A percentile compares a stretch with the other conserved stretches of the same genome.
These are phyloP conservation scores for Stictocephala bisonia DNA, from an alignment of 2,888 invertebrate species.

Conservation along the genomic window DNA sequence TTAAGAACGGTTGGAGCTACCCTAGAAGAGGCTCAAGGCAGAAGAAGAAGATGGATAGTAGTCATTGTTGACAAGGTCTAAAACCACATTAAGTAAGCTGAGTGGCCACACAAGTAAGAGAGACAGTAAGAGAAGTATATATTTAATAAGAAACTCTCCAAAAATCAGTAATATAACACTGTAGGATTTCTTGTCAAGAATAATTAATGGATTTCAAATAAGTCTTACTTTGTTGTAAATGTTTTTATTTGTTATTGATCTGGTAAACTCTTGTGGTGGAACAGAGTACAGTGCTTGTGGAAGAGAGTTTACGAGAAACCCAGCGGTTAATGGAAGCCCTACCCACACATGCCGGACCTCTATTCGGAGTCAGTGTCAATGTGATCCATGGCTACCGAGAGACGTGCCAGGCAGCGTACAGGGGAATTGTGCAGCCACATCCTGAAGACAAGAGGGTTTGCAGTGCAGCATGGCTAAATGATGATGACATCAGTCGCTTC, in stretches of 20 bases:
- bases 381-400: constrained; percentile 79
- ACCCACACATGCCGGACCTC: constrained; percentile 79
- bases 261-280: neutral
- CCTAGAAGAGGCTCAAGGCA: too few species aligned
- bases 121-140: too few species aligned
- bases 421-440: constrained; percentile 81
- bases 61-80: too few species aligned
- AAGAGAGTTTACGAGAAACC: constrained; percentile 75
- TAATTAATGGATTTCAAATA: too few species aligned
- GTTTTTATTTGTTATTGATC: neutral
- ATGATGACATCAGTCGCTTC: constrained; percentile 94
- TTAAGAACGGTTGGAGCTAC: too few species aligned
- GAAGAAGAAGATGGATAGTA: too few species aligned
- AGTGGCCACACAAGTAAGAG: too few species aligned
- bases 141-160: too few species aligned
- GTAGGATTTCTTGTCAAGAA: too few species aligned
- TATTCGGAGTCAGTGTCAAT: constrained; percentile 78
- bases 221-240: neutral
- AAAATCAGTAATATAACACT: too few species aligned
- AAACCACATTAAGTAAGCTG: too few species aligned
- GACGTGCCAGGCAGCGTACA: constrained; percentile 79
- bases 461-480: constrained; percentile 90
- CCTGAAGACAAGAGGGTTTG: constrained; percentile 82
- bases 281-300: constrained; percentile 79
- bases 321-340: constrained; percentile 75